phyloP scores from a whole-genome alignment of 2,797 vertebrate genomes.

The Natrix natrix region DNA sequence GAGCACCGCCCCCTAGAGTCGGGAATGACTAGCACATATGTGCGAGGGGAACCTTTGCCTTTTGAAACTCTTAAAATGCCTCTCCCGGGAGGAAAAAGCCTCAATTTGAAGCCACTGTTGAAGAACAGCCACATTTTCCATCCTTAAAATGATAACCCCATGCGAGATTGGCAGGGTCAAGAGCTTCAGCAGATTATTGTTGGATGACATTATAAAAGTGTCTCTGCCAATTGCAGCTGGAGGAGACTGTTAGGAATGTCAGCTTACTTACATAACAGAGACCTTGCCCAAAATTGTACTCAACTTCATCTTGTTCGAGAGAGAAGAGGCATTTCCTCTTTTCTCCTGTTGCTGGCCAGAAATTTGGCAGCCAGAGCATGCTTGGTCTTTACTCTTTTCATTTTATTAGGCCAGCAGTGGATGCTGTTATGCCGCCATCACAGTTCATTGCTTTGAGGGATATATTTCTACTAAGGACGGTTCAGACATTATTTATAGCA shows the following conservation, averaged over 20 bases:
- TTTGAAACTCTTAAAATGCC: background rate
- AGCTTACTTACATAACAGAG: too few species aligned
- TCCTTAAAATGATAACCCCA: background rate
- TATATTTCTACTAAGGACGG: background rate
- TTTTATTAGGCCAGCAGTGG: background rate
- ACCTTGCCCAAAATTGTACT: background rate
- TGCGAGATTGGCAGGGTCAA: background rate
- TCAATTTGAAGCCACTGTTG: background rate
- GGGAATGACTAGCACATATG: too few species aligned
- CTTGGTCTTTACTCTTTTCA: background rate
- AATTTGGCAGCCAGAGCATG: background rate
- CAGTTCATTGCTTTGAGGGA: background rate
- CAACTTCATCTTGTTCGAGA: background rate
- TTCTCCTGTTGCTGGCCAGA: background rate
- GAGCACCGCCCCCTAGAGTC: too few species aligned
- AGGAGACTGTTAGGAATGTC: background rate
- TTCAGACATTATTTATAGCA: background rate
- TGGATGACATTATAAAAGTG: background rate
- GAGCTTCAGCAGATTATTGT: background rate
- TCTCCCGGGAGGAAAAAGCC: background rate
- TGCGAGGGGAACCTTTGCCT: too few species aligned
- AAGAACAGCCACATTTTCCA: background rate
- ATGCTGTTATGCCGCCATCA: background rate
- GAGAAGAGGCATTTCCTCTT: background rate
- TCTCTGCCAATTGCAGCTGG: background rate